phyloP scores from a whole-genome alignment of 2,113 vertebrate genomes.

The Tupaia chinensis region DNA sequence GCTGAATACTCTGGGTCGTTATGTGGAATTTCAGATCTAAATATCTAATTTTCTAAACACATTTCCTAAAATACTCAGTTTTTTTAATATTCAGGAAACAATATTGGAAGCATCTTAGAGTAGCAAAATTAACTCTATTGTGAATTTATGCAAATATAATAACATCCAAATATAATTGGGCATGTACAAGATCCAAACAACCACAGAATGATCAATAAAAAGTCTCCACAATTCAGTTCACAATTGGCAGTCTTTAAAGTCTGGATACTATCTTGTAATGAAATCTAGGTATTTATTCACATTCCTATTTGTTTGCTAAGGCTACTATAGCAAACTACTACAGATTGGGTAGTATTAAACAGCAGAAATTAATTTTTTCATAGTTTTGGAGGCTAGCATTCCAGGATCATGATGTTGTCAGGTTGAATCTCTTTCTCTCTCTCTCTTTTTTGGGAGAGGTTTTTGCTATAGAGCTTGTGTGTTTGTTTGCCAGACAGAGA shows the following conservation, averaged over 20 bases:
- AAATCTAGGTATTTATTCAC: neutral
- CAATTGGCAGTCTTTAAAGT: neutral
- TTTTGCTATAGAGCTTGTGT: too few relatives aligned
- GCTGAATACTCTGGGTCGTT: neutral
- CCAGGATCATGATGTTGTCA: neutral
- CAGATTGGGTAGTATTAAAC: neutral
- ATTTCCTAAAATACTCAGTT: neutral
- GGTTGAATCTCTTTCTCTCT: neutral
- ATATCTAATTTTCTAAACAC: neutral
- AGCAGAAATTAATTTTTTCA: neutral
- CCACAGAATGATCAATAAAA: neutral
- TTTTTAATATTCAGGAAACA: constrained; percentile 27
- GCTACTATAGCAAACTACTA: neutral
- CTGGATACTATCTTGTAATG: neutral
- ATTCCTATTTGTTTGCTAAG: neutral
- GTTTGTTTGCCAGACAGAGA: too few relatives aligned
- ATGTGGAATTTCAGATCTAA: constrained; percentile 43
- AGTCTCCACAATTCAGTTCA: neutral
- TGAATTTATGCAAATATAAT: constrained; percentile 29
- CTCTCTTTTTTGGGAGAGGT: too few relatives aligned
- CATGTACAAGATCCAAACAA: neutral
- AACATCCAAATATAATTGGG: neutral
- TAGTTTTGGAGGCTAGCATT: neutral
- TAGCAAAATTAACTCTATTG: constrained; percentile 32
- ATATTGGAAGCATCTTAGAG: constrained; percentile 41